Evolutionary conservation across 2,888 invertebrate genomes (phyloP).

Genomic region (Oscheius myriophilus): DNA sequence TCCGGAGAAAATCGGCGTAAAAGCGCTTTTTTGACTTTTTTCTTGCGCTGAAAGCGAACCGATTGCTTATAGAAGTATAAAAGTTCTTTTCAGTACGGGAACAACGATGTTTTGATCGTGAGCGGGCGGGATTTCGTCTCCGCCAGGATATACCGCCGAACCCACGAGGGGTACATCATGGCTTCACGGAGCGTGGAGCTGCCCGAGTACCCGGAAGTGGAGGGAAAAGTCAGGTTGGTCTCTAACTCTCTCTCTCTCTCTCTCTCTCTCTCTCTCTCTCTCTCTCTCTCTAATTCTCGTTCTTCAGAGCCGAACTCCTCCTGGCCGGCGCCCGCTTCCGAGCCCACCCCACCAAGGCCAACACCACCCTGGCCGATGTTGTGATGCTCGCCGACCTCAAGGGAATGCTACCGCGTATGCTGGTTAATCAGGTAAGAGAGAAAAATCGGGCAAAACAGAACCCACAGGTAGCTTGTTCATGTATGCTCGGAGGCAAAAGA

Average conservation of each 20-base stretch:
- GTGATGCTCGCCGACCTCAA: constrained; percentile 59
- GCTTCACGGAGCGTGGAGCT: constrained; percentile 55
- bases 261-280: neutral
- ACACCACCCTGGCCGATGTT: constrained; percentile 51
- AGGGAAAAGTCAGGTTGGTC: constrained; percentile 33
- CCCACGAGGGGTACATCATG: constrained; percentile 43
- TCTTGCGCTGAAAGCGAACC: too few species aligned
- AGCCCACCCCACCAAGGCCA: constrained; percentile 44
- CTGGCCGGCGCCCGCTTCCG: constrained; percentile 56
- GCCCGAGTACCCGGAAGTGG: constrained; percentile 22
- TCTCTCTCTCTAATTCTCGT: neutral
- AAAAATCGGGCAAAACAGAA: too few species aligned
- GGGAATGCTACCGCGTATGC: constrained; percentile 54
- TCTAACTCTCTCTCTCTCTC: neutral
- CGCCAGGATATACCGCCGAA: constrained; percentile 51
- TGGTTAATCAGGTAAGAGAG: constrained; percentile 51
- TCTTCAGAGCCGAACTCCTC: constrained; percentile 48
- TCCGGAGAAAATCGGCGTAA: too few species aligned
- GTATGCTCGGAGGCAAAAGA: too few species aligned
- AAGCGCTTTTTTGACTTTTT: too few species aligned
- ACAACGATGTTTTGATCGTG: constrained; percentile 58
- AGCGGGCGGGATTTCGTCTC: constrained; percentile 60
- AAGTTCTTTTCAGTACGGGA: constrained; percentile 64
- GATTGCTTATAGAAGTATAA: too few species aligned
- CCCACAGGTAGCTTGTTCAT: too few species aligned